Percentiles rank a stretch among this genome's conserved stretches.
Conservation (phyloP, 2,113 vertebrate genomes). For the Chitala chitala region DNA sequence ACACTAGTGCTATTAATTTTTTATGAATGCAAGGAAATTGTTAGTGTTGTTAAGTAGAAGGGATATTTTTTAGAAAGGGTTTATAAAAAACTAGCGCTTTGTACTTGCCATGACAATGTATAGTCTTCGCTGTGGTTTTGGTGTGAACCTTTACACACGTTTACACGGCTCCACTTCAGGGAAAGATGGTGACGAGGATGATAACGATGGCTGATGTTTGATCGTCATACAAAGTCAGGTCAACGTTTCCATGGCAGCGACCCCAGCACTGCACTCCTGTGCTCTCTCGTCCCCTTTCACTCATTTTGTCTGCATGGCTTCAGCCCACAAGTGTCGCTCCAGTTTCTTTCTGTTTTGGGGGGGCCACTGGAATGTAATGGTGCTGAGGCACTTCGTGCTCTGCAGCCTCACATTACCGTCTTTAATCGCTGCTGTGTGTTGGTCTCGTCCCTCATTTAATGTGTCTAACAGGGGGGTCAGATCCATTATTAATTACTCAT, state of each 20-base stretch:
- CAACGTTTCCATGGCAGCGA: not conserved
- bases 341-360: not conserved
- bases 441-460: not conserved
- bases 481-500: not conserved
- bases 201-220: conserved; percentile 6
- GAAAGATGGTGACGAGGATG: no score
- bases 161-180: no score
- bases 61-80: no score
- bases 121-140: no score
- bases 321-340: conserved; percentile 12
- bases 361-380: not conserved
- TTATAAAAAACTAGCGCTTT: not conserved
- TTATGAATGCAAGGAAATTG: no score
- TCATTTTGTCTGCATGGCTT: conserved; percentile 30
- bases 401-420: no score
- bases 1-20: no score
- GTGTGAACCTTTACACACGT: no score
- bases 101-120: conserved; percentile 5
- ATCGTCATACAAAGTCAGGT: not conserved
- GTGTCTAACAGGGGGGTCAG: not conserved
- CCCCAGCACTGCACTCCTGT: not conserved
- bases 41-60: no score
- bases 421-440: no score
- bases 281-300: not conserved
- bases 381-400: no score